Evolutionary conservation across 2,888 invertebrate species (phyloP).

Genomic region (Dolomedes plantarius): DNA sequence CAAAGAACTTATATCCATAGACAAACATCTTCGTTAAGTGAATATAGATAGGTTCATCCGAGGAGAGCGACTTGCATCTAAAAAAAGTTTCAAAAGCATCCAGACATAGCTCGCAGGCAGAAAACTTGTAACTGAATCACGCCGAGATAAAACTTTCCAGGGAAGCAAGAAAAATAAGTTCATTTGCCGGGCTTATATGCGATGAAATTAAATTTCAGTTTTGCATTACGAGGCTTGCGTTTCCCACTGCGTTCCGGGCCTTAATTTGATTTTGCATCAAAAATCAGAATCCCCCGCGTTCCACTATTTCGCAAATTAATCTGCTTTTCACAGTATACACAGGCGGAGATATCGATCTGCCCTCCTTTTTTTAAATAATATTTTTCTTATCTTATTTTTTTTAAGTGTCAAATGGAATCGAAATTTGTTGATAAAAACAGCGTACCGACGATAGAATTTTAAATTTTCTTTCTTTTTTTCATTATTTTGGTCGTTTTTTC

Average conservation of each 20-base stretch:
- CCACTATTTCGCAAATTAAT: slow-evolving; percentile 5
- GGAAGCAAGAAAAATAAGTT: not conserved
- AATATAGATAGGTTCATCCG: not conserved
- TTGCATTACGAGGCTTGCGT: not conserved
- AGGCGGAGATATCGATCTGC: not conserved
- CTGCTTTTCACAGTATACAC: not conserved
- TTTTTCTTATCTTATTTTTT: not conserved
- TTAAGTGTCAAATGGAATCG: not conserved
- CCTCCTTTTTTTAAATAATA: not conserved
- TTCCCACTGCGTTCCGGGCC: not conserved
- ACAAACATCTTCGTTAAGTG: not conserved
- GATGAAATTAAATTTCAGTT: slow-evolving; percentile 13
- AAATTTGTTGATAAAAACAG: not conserved
- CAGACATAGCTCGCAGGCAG: not conserved
- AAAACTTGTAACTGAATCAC: slow-evolving; percentile 9
- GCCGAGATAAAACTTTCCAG: not conserved
- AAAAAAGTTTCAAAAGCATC: not conserved
- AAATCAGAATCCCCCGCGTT: slow-evolving; percentile 3
- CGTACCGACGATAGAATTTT: too few species aligned
- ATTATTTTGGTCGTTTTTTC: too few species aligned
- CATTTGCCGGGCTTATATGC: not conserved
- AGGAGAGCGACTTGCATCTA: not conserved
- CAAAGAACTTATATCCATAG: too few species aligned
- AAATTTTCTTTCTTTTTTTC: too few species aligned
- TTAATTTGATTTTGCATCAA: slow-evolving; percentile 16